A percentile compares a stretch with the other conserved stretches of the same genome.
These are phyloP conservation scores for Prenolepis imparis DNA, from an alignment of 2,888 invertebrate genomes.

Conservation along the genomic window DNA sequence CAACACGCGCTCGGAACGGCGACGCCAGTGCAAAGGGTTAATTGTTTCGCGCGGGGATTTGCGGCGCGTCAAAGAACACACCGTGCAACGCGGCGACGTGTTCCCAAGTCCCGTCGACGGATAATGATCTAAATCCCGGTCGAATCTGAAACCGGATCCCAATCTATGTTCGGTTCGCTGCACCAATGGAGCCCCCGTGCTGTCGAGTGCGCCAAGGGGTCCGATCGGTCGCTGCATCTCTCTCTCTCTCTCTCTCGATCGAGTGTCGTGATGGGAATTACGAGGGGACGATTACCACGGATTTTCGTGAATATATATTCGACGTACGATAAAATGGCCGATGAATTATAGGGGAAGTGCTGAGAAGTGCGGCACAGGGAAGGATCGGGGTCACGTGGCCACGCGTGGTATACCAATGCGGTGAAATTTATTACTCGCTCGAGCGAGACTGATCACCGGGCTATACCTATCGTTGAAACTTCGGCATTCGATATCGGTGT, in stretches of 20 bases:
- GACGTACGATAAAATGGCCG: slow-evolving; percentile 76
- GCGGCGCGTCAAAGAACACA: slow-evolving; percentile 70
- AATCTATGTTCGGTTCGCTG: slow-evolving; percentile 51
- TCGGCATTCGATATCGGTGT: slow-evolving; percentile 55
- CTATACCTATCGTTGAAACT: slow-evolving; percentile 69
- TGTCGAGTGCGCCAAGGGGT: slow-evolving; percentile 37
- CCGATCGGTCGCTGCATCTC: slow-evolving; percentile 2
- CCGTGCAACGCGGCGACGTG: slow-evolving; percentile 65
- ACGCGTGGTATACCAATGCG: slow-evolving; percentile 70
- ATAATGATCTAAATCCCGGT: slow-evolving; percentile 76
- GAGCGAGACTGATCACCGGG: slow-evolving; percentile 75
- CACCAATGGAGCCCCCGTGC: slow-evolving; percentile 47
- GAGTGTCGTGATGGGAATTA: slow-evolving; percentile 74
- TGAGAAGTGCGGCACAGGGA: slow-evolving; percentile 60
- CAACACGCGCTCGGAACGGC: slow-evolving; percentile 24
- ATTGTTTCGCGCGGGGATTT: slow-evolving; percentile 74
- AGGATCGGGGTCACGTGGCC: slow-evolving; percentile 76
- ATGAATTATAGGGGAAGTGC: slow-evolving; percentile 75
- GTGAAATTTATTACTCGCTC: slow-evolving; percentile 77
- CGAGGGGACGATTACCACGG: slow-evolving; percentile 75
- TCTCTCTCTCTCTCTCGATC: slow-evolving; percentile 40
- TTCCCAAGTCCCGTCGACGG: slow-evolving; percentile 71
- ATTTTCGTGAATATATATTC: slow-evolving; percentile 78
- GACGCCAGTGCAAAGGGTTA: slow-evolving; percentile 59
- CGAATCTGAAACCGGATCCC: slow-evolving; percentile 73